Conservation (phyloP, 53 echinoderm and acorn worm genomes). For the Luidia sarsii region DNA sequence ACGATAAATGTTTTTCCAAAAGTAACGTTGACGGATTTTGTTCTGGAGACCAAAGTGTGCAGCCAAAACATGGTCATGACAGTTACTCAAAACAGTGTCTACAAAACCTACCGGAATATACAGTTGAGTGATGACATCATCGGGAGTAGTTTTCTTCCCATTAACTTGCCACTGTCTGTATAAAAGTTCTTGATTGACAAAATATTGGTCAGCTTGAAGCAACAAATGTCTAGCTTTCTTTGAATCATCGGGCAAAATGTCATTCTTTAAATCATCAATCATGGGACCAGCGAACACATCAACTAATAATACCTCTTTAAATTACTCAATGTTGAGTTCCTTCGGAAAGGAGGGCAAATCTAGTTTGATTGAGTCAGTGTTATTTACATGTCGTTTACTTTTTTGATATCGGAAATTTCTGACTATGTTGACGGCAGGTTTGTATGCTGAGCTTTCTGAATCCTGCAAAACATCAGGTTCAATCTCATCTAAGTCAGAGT, state of each 20-base stretch:
- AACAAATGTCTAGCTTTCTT: constrained; percentile 7
- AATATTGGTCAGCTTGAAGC: constrained; percentile 23
- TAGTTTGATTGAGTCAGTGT: background rate
- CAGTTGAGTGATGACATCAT: constrained; percentile 2
- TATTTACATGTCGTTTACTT: constrained; percentile 28
- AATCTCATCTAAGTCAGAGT: constrained; percentile 17
- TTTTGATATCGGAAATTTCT: constrained; percentile 25
- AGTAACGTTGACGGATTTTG: constrained; percentile 35
- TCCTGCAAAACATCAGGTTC: background rate
- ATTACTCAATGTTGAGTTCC: constrained; percentile 5
- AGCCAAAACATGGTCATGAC: constrained; percentile 35
- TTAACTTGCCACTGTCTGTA: constrained; percentile 26
- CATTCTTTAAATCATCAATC: constrained; percentile 7
- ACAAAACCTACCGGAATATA: constrained; percentile 42
- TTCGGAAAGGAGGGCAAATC: background rate
- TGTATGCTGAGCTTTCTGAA: background rate
- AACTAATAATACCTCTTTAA: constrained; percentile 8
- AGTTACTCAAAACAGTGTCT: constrained; percentile 26
- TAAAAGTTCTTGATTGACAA: constrained; percentile 14
- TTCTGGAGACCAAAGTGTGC: constrained; percentile 45
- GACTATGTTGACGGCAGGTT: constrained; percentile 11
- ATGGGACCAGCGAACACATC: constrained; percentile 14
- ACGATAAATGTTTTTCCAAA: constrained; percentile 33
- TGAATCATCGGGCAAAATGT: constrained; percentile 19
- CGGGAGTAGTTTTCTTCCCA: constrained; percentile 2